phyloP scores from a whole-genome alignment of 2,888 invertebrate species.

The Sicus ferrugineus region DNA sequence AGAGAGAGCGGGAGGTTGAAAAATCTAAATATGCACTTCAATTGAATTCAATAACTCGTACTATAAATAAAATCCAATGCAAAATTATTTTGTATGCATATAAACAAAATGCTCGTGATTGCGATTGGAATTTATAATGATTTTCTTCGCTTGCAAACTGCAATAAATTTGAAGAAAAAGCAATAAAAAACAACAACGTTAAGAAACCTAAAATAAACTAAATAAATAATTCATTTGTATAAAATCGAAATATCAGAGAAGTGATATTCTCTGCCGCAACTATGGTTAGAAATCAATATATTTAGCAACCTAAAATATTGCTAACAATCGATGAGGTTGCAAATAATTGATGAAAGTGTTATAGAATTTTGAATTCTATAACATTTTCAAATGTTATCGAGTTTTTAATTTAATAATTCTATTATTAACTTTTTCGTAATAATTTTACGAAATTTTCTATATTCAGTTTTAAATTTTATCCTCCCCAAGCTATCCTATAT shows the following conservation, averaged over 20 bases:
- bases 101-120: constrained; percentile 24
- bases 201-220: background rate
- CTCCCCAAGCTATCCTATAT: too few relatives aligned
- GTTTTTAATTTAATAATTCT: too few relatives aligned
- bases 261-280: too few relatives aligned
- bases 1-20: background rate
- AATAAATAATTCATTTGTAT: background rate
- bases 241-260: background rate
- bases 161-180: background rate
- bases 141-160: constrained; percentile 6
- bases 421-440: too few relatives aligned
- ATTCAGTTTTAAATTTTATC: too few relatives aligned
- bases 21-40: constrained; percentile 13
- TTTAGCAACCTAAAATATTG: too few relatives aligned
- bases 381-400: too few relatives aligned
- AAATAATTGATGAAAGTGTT: too few relatives aligned
- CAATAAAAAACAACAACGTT: background rate
- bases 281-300: too few relatives aligned
- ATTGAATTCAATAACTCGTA: constrained; percentile 9
- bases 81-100: constrained; percentile 23
- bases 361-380: too few relatives aligned
- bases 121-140: constrained; percentile 32
- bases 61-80: constrained; percentile 19
- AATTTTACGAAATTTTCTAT: too few relatives aligned
- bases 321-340: too few relatives aligned